Evolutionary conservation across 2,113 vertebrate genomes (phyloP).

Genomic region (Pachypanchax playfairii): DNA sequence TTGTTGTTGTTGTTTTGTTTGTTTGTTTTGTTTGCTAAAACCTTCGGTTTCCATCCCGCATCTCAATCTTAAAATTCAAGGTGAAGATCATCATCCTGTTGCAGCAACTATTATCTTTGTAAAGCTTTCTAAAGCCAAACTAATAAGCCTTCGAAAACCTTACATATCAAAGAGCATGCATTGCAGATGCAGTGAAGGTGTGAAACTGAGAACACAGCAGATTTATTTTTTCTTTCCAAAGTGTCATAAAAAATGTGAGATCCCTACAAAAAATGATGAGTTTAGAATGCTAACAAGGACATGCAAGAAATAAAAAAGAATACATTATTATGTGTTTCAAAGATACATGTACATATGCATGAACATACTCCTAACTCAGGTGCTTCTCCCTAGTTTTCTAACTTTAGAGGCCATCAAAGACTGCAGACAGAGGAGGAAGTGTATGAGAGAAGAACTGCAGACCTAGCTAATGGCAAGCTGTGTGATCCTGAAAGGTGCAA

Average conservation of each 20-base stretch:
- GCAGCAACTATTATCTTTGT: too few relatives aligned
- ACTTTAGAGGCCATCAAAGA: neutral
- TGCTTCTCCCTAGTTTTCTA: neutral
- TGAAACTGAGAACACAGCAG: neutral
- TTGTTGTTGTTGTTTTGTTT: too few relatives aligned
- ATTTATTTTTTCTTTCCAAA: neutral
- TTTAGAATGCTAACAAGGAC: neutral
- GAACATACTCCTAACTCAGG: neutral
- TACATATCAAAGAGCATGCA: neutral
- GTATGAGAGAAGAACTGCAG: neutral
- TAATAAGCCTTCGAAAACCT: too few relatives aligned
- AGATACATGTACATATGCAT: neutral
- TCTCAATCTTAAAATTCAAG: too few relatives aligned
- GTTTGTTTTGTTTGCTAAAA: too few relatives aligned
- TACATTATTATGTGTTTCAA: neutral
- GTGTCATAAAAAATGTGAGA: neutral
- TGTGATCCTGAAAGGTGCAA: slow-evolving; percentile 4
- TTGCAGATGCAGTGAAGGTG: neutral
- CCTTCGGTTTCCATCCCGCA: too few relatives aligned
- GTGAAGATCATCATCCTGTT: too few relatives aligned
- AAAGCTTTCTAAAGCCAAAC: too few relatives aligned
- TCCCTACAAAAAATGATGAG: neutral
- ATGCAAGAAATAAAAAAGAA: neutral
- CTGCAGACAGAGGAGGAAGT: neutral
- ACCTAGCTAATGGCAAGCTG: neutral